Evolutionary conservation across 2,797 vertebrate species (phyloP), one percentile per base, ranked within the genome.

Genomic region (Sebastes matsubarae): DNA sequence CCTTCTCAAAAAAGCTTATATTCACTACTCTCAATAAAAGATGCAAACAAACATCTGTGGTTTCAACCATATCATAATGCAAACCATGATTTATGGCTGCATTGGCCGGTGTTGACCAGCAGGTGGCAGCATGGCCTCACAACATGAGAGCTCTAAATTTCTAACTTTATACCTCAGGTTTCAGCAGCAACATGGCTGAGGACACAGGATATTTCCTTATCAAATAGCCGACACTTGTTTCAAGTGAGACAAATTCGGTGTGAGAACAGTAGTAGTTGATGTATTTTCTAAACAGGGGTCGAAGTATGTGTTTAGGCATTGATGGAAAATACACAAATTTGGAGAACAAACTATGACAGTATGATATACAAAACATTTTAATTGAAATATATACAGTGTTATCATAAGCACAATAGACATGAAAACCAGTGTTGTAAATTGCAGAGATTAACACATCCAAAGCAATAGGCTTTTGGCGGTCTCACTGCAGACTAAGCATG

Each of bases 201-300:
- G 85, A 88, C 61, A 50, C 70, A 24, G 13, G 79, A 64, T 67
- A 81, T n/a, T 52, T 87, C 68, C 71, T 84, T 78, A 67, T 64
- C 30, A 55, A 85, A 83, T 50, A 85, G 75, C 74, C 66, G 77
- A 84, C 71, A 82, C 70, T 85, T 82, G 67, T 59, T 86, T 85
- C 70, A 89, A 79, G 73, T 81, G 68, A 80, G 32, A 87, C 76
- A 88, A 81, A 84, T 81, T 91, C 76, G 88, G 80, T 77, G 81
- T 75, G 74, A 89, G 22, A 83, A 90, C 76, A 88, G 81, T 72
- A 85, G 70, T 67, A 89, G 82, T 88, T 80, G 84, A 85, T 88
- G 88, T 63, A 92, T 90, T 92, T 92, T 93, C 89, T 94, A 94
- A 92, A 92, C 94, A 96, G 94, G 94, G 94, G 94, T 95, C 94